phyloP scores from a whole-genome alignment of 2,888 invertebrate genomes.

The Acleris sparsana region DNA sequence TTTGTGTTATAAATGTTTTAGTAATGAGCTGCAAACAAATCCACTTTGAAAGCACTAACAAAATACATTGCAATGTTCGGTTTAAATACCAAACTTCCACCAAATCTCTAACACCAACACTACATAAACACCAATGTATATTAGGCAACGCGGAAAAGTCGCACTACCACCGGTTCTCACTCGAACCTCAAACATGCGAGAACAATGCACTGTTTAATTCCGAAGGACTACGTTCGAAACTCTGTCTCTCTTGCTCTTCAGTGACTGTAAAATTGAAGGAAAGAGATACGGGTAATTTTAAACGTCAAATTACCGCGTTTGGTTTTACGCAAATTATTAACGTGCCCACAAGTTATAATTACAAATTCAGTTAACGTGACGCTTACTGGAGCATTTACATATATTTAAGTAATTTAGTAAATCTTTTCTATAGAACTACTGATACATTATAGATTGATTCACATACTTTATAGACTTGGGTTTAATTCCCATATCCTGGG shows the following conservation, averaged over 20 bases:
- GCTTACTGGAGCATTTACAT: slow-evolving; percentile 19
- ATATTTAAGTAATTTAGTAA: slow-evolving; percentile 11
- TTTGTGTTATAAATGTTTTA: no score
- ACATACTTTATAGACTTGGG: neutral
- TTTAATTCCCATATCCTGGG: no score
- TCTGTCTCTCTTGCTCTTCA: no score
- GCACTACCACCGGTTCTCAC: slow-evolving; percentile 40
- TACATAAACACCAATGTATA: slow-evolving; percentile 60
- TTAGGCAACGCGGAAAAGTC: slow-evolving; percentile 41
- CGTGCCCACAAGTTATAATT: slow-evolving; percentile 54
- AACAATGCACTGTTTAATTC: slow-evolving; percentile 47
- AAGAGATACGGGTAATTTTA: no score
- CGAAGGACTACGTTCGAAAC: no score
- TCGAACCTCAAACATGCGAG: slow-evolving; percentile 52
- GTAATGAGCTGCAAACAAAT: no score
- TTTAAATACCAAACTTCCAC: neutral
- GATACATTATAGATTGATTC: neutral
- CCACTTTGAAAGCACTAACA: no score
- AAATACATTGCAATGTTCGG: no score
- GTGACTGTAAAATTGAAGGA: no score
- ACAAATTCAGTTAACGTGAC: slow-evolving; percentile 39
- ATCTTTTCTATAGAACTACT: neutral
- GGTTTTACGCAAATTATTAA: slow-evolving; percentile 69
- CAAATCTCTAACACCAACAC: neutral
- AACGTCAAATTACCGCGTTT: no score